Percentiles rank a stretch among this genome's conserved stretches.
These are phyloP conservation scores for Phaonia tiefii DNA, from an alignment of 2,888 invertebrate genomes.

Conservation along the genomic window DNA sequence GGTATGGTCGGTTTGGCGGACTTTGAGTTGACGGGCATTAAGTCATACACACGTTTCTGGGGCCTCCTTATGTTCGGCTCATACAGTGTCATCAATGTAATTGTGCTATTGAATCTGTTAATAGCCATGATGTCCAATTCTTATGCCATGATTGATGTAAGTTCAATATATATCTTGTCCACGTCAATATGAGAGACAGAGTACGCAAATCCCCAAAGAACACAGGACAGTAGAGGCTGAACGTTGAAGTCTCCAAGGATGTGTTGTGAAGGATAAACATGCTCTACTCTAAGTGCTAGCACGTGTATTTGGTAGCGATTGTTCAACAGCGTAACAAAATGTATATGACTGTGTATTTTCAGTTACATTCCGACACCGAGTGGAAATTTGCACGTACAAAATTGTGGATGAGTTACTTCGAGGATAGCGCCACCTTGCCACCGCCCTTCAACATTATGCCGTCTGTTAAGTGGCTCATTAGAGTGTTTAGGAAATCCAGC, in stretches of 20 bases:
- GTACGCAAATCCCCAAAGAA: not conserved
- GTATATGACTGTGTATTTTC: constrained; percentile 30
- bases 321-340: not conserved
- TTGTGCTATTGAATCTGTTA: constrained; percentile 94
- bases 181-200: not conserved
- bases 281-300: not conserved
- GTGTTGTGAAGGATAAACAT: not conserved
- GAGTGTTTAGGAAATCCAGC: constrained; percentile 83
- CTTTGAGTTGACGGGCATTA: constrained; percentile 93
- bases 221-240: too few species aligned
- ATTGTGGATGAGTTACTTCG: constrained; percentile 98
- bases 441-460: constrained; percentile 97
- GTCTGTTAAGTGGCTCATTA: constrained; percentile 89
- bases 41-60: constrained; percentile 96
- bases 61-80: constrained; percentile 97
- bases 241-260: constrained; percentile 22
- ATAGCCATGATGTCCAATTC: constrained; percentile 99
- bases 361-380: constrained; percentile 96
- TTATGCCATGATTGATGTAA: constrained; percentile 94
- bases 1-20: constrained; percentile 94
- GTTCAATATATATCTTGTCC: constrained; percentile 73
- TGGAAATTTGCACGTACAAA: constrained; percentile 98
- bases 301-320: constrained; percentile 20
- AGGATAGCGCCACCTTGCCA: constrained; percentile 93
- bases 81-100: constrained; percentile 96